Evolutionary conservation across 2,888 invertebrate species (phyloP).

Genomic region (Scelioninae gen. 2): DNA sequence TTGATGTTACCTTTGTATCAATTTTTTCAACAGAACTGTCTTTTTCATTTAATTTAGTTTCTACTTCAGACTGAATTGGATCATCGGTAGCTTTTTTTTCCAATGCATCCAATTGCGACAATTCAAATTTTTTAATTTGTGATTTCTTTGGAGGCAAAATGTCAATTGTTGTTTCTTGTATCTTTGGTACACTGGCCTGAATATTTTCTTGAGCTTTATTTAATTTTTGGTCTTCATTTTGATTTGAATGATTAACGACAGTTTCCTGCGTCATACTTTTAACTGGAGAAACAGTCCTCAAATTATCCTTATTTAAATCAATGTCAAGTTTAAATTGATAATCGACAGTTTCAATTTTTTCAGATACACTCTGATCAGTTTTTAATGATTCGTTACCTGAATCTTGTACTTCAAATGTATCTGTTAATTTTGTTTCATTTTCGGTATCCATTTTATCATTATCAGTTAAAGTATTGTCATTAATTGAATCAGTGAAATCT

Average conservation of each 20-base stretch:
- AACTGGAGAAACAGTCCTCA: no score
- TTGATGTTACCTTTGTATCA: no score
- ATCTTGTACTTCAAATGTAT: not conserved
- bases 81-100: slow-evolving; percentile 55
- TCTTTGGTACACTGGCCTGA: slow-evolving; percentile 3
- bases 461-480: not conserved
- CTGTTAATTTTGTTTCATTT: not conserved
- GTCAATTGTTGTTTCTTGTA: slow-evolving; percentile 58
- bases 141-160: slow-evolving; percentile 72
- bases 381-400: not conserved
- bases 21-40: no score
- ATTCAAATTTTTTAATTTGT: slow-evolving; percentile 73
- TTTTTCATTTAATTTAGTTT: slow-evolving; percentile 19
- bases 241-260: not conserved
- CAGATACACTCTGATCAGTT: not conserved
- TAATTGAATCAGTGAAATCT: slow-evolving; percentile 1
- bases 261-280: not conserved
- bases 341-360: slow-evolving; percentile 2
- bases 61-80: not conserved
- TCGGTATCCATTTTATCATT: not conserved
- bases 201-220: not conserved
- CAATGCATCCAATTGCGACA: slow-evolving; percentile 69
- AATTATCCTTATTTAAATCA: not conserved
- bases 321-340: slow-evolving; percentile 14
- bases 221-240: not conserved